Evolutionary conservation across 1,140 invertebrate genomes (phyloP).

Genomic region (Phthorimaea operculella): DNA sequence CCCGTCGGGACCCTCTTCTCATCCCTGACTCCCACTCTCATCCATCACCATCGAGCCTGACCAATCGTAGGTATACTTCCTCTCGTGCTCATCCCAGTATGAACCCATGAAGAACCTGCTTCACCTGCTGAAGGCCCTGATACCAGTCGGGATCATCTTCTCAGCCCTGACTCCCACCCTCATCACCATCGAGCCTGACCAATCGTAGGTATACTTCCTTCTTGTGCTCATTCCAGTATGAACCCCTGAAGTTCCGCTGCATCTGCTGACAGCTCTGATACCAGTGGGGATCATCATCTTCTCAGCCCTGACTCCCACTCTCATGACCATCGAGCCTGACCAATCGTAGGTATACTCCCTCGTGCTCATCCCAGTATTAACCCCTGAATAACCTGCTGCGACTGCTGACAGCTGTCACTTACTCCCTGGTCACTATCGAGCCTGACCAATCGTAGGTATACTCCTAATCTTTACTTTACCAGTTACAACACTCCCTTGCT

Average conservation of each 20-base stretch:
- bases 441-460: too few relatives aligned
- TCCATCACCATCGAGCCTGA: conserved; percentile 18
- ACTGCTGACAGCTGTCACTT: neutral
- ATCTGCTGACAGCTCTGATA: neutral
- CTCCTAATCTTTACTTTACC: too few relatives aligned
- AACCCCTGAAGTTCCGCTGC: neutral
- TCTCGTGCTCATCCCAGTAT: conserved; percentile 20
- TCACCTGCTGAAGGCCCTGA: conserved; percentile 64
- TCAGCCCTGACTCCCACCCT: conserved; percentile 69
- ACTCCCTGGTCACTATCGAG: too few relatives aligned
- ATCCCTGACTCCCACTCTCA: conserved; percentile 67
- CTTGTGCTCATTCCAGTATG: neutral
- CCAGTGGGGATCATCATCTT: conserved; percentile 32
- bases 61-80: too few relatives aligned
- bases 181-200: conserved; percentile 46
- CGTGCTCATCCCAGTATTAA: too few relatives aligned
- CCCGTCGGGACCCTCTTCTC: conserved; percentile 69
- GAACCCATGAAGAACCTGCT: conserved; percentile 63
- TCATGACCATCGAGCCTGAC: too few relatives aligned
- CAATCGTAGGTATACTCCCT: too few relatives aligned
- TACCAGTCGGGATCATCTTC: conserved; percentile 69
- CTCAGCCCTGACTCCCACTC: conserved; percentile 68
- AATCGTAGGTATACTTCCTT: neutral
- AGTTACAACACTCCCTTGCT: too few relatives aligned
- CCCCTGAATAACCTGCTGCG: too few relatives aligned